phyloP scores from a whole-genome alignment of 2,888 invertebrate genomes.

The Polyploca ridens region DNA sequence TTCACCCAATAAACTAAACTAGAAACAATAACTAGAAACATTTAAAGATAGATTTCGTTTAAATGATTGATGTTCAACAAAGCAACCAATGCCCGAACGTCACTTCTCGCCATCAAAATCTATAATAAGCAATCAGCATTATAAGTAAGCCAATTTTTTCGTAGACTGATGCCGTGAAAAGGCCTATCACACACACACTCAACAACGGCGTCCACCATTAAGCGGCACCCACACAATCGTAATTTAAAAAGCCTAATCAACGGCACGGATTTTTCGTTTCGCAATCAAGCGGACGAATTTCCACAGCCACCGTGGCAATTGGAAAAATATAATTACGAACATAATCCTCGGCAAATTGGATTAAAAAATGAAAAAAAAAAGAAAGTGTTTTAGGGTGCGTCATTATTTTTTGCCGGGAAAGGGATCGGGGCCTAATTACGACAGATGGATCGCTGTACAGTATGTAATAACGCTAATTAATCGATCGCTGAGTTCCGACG shows the following conservation, averaged over 20 bases:
- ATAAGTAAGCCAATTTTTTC: conserved; percentile 2
- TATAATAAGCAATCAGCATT: neutral
- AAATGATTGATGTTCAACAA: neutral
- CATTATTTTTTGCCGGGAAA: conserved; percentile 81
- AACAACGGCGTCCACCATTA: conserved; percentile 17
- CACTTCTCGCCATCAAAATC: neutral
- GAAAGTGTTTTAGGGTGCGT: conserved; percentile 83
- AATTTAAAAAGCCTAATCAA: conserved; percentile 77
- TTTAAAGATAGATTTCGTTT: neutral
- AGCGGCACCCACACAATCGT: conserved; percentile 49
- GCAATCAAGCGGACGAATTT: conserved; percentile 78
- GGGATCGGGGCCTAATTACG: conserved; percentile 80
- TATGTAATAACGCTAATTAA: conserved; percentile 83
- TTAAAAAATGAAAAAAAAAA: conserved; percentile 79
- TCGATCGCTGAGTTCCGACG: conserved; percentile 67
- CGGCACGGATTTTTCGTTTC: conserved; percentile 66
- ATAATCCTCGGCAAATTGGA: conserved; percentile 85
- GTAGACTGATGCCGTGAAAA: conserved; percentile 20
- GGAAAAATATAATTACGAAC: conserved; percentile 85
- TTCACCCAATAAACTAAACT: too few relatives aligned
- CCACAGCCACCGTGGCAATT: conserved; percentile 73
- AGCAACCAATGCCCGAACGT: neutral
- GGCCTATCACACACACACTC: conserved; percentile 14
- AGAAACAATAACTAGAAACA: too few relatives aligned
- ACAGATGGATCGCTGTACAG: conserved; percentile 80